These are phyloP conservation scores for Sorex fumeus DNA, from an alignment of 2,113 vertebrate species.

Conservation along the genomic window DNA sequence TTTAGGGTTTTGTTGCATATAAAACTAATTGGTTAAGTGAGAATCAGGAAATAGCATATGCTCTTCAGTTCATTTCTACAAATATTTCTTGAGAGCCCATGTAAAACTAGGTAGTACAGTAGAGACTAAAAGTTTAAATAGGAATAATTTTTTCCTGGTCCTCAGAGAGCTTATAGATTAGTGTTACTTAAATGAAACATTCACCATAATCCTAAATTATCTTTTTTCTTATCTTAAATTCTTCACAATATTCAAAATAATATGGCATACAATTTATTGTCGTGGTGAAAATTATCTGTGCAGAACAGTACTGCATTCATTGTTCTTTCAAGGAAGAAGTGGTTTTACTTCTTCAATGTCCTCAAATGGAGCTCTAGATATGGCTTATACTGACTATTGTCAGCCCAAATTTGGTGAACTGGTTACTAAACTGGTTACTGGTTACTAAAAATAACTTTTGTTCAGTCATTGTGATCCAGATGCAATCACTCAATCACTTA, in stretches of 20 bases:
- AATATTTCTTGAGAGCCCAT: neutral
- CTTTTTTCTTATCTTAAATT: constrained; percentile 7
- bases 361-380: neutral
- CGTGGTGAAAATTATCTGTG: neutral
- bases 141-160: neutral
- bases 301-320: neutral
- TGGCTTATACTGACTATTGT: neutral
- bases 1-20: neutral
- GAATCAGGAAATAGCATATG: neutral
- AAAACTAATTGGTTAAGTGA: neutral
- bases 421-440: neutral
- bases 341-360: neutral
- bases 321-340: neutral
- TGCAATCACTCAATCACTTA: too few relatives aligned
- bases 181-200: neutral
- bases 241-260: constrained; percentile 50
- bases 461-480: neutral
- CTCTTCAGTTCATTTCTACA: neutral
- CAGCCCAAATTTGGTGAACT: neutral
- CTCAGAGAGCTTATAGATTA: neutral
- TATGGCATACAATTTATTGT: constrained; percentile 26
- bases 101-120: neutral
- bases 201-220: neutral
- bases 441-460: neutral
- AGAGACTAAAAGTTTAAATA: neutral